Evolutionary conservation across 2,888 invertebrate genomes (phyloP).

Genomic region (Tenodera sinensis): DNA sequence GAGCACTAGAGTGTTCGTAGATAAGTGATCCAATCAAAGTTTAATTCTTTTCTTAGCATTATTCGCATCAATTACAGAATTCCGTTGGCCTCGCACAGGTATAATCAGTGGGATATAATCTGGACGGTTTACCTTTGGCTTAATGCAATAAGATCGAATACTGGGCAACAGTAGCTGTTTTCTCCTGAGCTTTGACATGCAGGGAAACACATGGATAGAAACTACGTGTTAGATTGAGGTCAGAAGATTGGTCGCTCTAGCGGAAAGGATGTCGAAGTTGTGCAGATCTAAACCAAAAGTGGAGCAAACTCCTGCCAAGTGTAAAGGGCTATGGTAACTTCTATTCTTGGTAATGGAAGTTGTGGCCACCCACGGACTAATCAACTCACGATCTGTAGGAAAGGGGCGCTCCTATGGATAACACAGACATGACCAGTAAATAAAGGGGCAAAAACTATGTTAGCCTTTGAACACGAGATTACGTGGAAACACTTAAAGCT

Average conservation of each 20-base stretch:
- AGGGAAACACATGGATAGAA: not conserved
- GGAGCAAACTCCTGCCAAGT: not conserved
- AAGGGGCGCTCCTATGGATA: not conserved
- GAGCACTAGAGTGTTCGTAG: too few species aligned
- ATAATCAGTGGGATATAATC: too few species aligned
- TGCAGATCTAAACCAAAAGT: not conserved
- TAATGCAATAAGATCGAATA: too few species aligned
- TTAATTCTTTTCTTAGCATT: too few species aligned
- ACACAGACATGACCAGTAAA: not conserved
- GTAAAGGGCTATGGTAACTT: not conserved
- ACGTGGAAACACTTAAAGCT: not conserved
- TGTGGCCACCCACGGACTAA: not conserved
- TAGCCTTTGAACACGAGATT: not conserved
- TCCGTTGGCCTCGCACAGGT: too few species aligned
- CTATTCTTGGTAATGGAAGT: not conserved
- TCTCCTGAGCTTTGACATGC: not conserved
- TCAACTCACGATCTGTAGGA: not conserved
- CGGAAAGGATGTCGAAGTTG: not conserved
- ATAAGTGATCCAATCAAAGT: too few species aligned
- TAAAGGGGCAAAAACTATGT: not conserved
- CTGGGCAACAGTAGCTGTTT: not conserved
- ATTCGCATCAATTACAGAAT: too few species aligned
- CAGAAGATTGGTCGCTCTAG: not conserved
- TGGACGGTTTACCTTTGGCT: too few species aligned
- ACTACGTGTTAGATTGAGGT: not conserved